These are phyloP conservation scores for Macrobrachium nipponense DNA, from an alignment of 1,140 invertebrate species.

Conservation along the genomic window DNA sequence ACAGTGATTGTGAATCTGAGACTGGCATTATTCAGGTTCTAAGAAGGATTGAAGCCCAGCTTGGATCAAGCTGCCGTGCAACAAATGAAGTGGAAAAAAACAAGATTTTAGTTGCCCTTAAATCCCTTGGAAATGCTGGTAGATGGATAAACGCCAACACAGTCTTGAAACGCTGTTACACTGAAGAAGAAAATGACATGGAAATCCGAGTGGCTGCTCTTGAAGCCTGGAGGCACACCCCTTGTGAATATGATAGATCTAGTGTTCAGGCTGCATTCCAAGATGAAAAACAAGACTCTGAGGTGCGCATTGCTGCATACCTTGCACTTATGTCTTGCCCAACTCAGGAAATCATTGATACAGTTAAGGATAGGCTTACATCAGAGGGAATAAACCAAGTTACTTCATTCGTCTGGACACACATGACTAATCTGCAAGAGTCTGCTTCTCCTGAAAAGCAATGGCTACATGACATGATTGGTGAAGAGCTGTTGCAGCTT, in stretches of 20 bases:
- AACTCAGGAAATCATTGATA: conserved; percentile 75
- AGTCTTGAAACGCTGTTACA: conserved; percentile 77
- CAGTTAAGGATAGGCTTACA: conserved; percentile 79
- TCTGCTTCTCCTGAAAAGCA: conserved; percentile 80
- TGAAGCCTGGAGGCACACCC: conserved; percentile 79
- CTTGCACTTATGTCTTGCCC: conserved; percentile 83
- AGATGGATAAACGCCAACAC: conserved; percentile 75
- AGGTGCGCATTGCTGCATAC: conserved; percentile 89
- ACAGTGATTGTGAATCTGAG: conserved; percentile 67
- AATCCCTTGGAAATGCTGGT: conserved; percentile 85
- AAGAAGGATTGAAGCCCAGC: conserved; percentile 75
- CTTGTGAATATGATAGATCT: conserved; percentile 74
- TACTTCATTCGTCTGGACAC: conserved; percentile 86
- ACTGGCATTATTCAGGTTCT: conserved; percentile 74
- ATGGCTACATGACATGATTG: conserved; percentile 77
- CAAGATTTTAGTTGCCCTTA: conserved; percentile 79
- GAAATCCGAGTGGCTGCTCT: conserved; percentile 84
- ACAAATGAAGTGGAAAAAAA: conserved; percentile 78
- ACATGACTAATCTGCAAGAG: conserved; percentile 81
- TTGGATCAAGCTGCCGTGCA: conserved; percentile 71
- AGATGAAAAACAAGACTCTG: conserved; percentile 82
- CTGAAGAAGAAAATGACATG: conserved; percentile 76
- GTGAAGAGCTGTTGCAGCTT: conserved; percentile 76
- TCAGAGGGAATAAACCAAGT: conserved; percentile 78
- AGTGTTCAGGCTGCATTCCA: conserved; percentile 75